Percentiles rank a stretch among this genome's conserved stretches.
These are phyloP conservation scores for Caenorhabditis sp. DNA, from an alignment of 2,888 invertebrate species.

Conservation along the genomic window DNA sequence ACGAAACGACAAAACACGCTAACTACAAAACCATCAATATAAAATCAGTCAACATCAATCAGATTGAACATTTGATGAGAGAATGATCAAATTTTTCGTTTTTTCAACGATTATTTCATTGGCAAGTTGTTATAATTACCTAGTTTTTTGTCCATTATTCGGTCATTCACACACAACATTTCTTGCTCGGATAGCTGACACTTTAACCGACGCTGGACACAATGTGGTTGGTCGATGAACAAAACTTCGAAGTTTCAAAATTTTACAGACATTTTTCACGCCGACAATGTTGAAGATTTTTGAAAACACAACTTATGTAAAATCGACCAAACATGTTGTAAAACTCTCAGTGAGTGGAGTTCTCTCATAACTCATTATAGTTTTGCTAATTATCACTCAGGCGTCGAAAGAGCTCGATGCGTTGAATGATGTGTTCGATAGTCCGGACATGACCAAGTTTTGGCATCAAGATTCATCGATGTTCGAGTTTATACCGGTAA, in stretches of 20 bases:
- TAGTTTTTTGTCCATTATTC: constrained; percentile 25
- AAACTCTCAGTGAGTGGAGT: constrained; percentile 18
- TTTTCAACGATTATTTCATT: too few relatives aligned
- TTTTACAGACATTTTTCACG: constrained; percentile 23
- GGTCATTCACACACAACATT: constrained; percentile 38
- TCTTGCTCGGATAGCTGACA: constrained; percentile 30
- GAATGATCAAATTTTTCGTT: too few relatives aligned
- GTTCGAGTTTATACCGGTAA: constrained; percentile 19
- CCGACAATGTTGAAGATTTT: constrained; percentile 2
- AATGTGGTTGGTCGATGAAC: constrained; percentile 31
- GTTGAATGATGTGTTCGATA: background rate
- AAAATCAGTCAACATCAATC: too few relatives aligned
- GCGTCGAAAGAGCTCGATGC: background rate
- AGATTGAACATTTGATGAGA: too few relatives aligned
- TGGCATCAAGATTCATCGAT: background rate
- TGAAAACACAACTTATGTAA: constrained; percentile 11
- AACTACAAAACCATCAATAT: too few relatives aligned
- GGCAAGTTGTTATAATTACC: constrained; percentile 12
- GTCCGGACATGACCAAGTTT: background rate
- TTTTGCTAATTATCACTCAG: background rate
- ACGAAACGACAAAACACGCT: too few relatives aligned
- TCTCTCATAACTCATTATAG: too few relatives aligned
- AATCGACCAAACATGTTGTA: constrained; percentile 19
- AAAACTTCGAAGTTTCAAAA: too few relatives aligned
- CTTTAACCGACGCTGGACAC: constrained; percentile 33